These are phyloP conservation scores for Pampus argenteus DNA, from an alignment of 2,797 vertebrate genomes.

Conservation along the genomic window DNA sequence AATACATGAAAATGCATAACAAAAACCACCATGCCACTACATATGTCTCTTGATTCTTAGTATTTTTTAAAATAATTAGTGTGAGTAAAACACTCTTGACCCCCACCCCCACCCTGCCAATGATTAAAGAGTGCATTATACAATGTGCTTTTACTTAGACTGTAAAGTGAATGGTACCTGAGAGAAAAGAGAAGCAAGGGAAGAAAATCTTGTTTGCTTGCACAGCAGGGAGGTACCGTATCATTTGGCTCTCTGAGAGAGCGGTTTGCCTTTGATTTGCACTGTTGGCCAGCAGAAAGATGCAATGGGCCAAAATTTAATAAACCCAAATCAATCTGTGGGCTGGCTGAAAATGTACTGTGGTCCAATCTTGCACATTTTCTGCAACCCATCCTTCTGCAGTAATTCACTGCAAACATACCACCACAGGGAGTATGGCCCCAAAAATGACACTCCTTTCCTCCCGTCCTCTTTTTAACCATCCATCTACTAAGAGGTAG, in stretches of 20 bases:
- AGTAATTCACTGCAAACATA: constrained; percentile 39
- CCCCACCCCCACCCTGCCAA: neutral
- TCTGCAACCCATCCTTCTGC: constrained; percentile 23
- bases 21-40: constrained; percentile 6
- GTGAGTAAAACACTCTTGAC: constrained; percentile 27
- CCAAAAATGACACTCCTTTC: constrained; percentile 23
- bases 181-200: constrained; percentile 33
- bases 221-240: constrained; percentile 43
- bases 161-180: constrained; percentile 55
- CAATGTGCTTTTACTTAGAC: constrained; percentile 36
- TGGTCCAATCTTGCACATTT: constrained; percentile 53
- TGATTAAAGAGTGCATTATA: constrained; percentile 33
- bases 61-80: constrained; percentile 11
- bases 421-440: constrained; percentile 19
- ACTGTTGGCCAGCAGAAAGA: constrained; percentile 42
- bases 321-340: constrained; percentile 64
- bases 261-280: constrained; percentile 58
- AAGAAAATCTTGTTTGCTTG: constrained; percentile 45
- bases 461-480: neutral
- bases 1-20: neutral
- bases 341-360: constrained; percentile 45
- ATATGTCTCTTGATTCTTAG: neutral
- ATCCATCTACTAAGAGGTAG: neutral
- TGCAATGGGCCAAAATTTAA: constrained; percentile 57
- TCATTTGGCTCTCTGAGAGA: constrained; percentile 41